These are phyloP conservation scores for Hedya salicella DNA, from an alignment of 2,888 invertebrate species.

Conservation along the genomic window DNA sequence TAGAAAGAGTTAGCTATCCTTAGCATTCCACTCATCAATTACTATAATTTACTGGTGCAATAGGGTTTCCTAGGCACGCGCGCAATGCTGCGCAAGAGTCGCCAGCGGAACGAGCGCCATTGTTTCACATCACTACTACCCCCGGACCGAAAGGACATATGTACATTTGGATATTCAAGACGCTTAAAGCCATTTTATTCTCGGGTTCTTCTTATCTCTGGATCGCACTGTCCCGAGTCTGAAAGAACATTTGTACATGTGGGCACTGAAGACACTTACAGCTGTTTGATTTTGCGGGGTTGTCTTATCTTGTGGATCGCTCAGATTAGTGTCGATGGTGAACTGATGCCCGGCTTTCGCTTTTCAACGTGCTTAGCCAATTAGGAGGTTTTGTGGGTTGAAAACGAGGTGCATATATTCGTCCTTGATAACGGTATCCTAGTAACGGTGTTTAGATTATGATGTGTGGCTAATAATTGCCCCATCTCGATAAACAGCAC, in stretches of 20 bases:
- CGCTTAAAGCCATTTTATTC: neutral
- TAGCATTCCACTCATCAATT: slow-evolving; percentile 32
- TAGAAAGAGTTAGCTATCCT: slow-evolving; percentile 17
- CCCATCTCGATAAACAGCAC: too few relatives aligned
- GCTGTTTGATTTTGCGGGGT: neutral
- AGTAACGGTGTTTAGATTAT: neutral
- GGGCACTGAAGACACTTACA: neutral
- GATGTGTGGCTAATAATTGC: neutral
- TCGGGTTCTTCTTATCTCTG: slow-evolving; percentile 57
- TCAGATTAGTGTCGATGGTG: slow-evolving; percentile 70
- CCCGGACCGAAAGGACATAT: neutral
- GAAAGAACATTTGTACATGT: slow-evolving; percentile 3
- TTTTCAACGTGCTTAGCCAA: slow-evolving; percentile 52
- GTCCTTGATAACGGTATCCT: slow-evolving; percentile 19
- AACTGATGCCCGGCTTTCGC: slow-evolving; percentile 57
- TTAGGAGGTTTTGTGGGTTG: slow-evolving; percentile 39
- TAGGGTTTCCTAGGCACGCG: slow-evolving; percentile 44
- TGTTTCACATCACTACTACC: slow-evolving; percentile 67
- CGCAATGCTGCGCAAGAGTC: slow-evolving; percentile 54
- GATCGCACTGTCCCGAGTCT: too few relatives aligned
- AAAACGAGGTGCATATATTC: slow-evolving; percentile 1
- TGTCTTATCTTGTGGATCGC: slow-evolving; percentile 58
- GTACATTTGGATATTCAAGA: neutral
- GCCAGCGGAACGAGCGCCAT: slow-evolving; percentile 58
- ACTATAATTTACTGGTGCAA: slow-evolving; percentile 41